Conservation (phyloP, 1,140 invertebrate genomes). For the Epicauta chinensis region DNA sequence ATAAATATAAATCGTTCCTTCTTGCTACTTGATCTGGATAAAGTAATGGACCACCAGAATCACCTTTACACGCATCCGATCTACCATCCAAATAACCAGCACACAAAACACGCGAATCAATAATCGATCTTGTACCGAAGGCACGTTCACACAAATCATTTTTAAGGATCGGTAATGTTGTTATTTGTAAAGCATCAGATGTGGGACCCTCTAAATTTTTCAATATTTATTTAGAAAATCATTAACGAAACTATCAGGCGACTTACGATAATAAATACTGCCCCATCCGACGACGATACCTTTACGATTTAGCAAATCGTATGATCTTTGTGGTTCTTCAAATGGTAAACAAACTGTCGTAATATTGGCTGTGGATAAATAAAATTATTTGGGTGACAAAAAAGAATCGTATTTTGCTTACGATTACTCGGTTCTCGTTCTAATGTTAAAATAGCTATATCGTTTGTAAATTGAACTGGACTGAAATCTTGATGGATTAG, state of each 20-base stretch:
- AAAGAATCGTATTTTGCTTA: no score
- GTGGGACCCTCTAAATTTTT: constrained; percentile 54
- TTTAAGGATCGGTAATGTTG: constrained; percentile 64
- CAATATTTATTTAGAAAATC: not conserved
- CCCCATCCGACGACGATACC: constrained; percentile 72
- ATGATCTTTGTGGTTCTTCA: constrained; percentile 39
- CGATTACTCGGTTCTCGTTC: constrained; percentile 49
- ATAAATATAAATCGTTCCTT: constrained; percentile 38
- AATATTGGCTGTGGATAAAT: constrained; percentile 50
- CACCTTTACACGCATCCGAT: constrained; percentile 79
- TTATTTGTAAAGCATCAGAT: constrained; percentile 55
- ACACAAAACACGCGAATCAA: constrained; percentile 64
- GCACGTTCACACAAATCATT: constrained; percentile 55
- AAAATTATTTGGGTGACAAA: not conserved
- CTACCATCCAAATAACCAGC: constrained; percentile 65
- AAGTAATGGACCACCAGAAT: constrained; percentile 62
- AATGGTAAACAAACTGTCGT: constrained; percentile 69
- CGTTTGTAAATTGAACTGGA: constrained; percentile 57
- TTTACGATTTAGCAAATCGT: not conserved
- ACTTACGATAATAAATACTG: constrained; percentile 53
- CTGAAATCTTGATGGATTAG: constrained; percentile 63
- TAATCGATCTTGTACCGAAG: constrained; percentile 50
- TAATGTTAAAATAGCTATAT: constrained; percentile 69
- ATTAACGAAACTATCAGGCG: not conserved
- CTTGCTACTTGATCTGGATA: constrained; percentile 9